Evolutionary conservation across 2,888 invertebrate species (phyloP).

Genomic region (Aplocera efformata): DNA sequence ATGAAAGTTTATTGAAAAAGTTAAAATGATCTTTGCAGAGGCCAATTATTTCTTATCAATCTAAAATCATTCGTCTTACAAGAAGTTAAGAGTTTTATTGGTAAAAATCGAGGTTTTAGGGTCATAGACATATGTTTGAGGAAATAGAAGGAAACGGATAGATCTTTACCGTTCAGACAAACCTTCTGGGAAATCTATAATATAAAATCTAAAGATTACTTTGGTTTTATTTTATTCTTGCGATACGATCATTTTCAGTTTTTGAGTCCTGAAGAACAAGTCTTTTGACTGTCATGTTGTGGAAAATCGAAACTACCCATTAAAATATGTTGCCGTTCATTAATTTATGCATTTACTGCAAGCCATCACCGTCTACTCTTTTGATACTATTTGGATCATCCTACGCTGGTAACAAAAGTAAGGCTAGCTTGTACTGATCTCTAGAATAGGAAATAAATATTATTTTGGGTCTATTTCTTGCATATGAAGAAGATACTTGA

Average conservation of each 20-base stretch:
- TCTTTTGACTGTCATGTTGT: too few species aligned
- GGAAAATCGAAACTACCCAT: too few species aligned
- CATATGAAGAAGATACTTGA: too few species aligned
- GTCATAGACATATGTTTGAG: conserved; percentile 1
- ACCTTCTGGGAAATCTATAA: conserved; percentile 10
- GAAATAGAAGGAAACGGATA: conserved; percentile 1
- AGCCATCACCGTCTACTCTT: too few species aligned
- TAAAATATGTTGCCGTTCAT: too few species aligned
- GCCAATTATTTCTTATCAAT: not conserved
- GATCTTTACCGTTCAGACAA: not conserved
- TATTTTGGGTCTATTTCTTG: too few species aligned
- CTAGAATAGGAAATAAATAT: too few species aligned
- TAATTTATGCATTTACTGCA: too few species aligned
- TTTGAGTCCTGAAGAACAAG: too few species aligned
- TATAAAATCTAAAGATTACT: conserved; percentile 8
- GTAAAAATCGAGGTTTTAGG: not conserved
- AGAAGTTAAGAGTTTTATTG: not conserved
- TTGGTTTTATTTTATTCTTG: not conserved
- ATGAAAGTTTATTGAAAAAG: not conserved
- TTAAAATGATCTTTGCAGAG: not conserved
- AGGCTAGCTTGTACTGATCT: too few species aligned
- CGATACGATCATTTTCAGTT: conserved; percentile 2
- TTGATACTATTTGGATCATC: too few species aligned
- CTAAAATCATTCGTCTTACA: not conserved
- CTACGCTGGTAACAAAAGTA: too few species aligned